Evolutionary conservation across 2,888 invertebrate genomes (phyloP).

Genomic region (Cerceris ruficornis): DNA sequence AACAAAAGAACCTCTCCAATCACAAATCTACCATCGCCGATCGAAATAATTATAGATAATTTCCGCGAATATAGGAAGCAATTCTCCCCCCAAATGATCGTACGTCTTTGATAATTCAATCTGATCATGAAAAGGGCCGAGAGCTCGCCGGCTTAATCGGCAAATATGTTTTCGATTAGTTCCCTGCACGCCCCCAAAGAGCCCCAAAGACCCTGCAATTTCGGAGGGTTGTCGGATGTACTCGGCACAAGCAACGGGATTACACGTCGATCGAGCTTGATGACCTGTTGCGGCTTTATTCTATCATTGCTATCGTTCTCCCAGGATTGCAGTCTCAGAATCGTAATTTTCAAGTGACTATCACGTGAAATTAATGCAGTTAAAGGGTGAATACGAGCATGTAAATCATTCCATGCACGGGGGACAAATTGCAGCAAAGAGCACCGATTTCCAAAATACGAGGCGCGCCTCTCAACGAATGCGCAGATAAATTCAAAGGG

Average conservation of each 20-base stretch:
- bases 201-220: constrained; percentile 53
- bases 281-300: constrained; percentile 59
- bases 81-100: constrained; percentile 8
- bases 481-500: too few relatives aligned
- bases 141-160: constrained; percentile 46
- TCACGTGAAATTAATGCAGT: neutral
- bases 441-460: neutral
- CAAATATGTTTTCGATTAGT: constrained; percentile 60
- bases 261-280: constrained; percentile 57
- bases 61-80: constrained; percentile 11
- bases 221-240: constrained; percentile 49
- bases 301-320: constrained; percentile 48
- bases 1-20: too few relatives aligned
- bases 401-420: neutral
- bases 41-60: neutral
- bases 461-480: too few relatives aligned
- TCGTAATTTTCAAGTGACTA: constrained; percentile 27
- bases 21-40: neutral
- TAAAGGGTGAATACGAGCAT: neutral
- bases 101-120: constrained; percentile 44
- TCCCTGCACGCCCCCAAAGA: constrained; percentile 42
- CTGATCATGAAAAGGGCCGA: constrained; percentile 51
- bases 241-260: constrained; percentile 46
- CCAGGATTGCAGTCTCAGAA: constrained; percentile 22
- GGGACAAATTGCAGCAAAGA: neutral